A percentile compares a stretch with the other conserved stretches of the same genome.
phyloP scores from a whole-genome alignment of 2,888 invertebrate species.

The Pachycephus smyrnensis region DNA sequence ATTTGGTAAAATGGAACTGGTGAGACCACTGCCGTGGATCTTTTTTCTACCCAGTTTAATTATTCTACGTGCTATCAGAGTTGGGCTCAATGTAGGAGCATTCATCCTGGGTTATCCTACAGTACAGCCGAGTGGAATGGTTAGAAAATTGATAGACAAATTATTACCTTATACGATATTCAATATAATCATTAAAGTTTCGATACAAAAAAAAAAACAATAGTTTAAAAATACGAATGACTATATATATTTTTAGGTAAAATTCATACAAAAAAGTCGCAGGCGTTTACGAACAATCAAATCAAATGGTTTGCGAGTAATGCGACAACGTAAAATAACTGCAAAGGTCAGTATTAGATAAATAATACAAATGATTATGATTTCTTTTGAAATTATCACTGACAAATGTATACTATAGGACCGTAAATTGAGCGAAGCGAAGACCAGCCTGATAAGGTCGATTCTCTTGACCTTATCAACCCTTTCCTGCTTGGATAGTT shows the following conservation, averaged over 20 bases:
- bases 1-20: conserved; percentile 67
- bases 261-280: conserved; percentile 69
- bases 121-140: conserved; percentile 70
- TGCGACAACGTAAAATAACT: conserved; percentile 35
- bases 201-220: not conserved
- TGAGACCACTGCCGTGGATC: conserved; percentile 73
- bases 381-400: conserved; percentile 32
- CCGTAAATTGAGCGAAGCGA: conserved; percentile 49
- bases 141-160: conserved; percentile 36
- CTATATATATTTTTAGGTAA: conserved; percentile 63
- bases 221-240: not conserved
- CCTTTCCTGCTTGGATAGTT: conserved; percentile 56
- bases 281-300: conserved; percentile 70
- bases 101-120: conserved; percentile 69
- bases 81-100: conserved; percentile 68
- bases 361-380: not conserved
- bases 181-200: not conserved
- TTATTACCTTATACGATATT: not conserved
- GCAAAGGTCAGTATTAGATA: conserved; percentile 11
- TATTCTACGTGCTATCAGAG: conserved; percentile 67
- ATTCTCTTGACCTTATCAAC: conserved; percentile 55
- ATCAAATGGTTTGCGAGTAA: conserved; percentile 68
- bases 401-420: conserved; percentile 52
- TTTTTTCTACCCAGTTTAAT: conserved; percentile 70
- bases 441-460: conserved; percentile 52